Evolutionary conservation across 1,140 invertebrate genomes (phyloP), one percentile per base, ranked within the genome.

Genomic region (Liolophura sinensis): DNA sequence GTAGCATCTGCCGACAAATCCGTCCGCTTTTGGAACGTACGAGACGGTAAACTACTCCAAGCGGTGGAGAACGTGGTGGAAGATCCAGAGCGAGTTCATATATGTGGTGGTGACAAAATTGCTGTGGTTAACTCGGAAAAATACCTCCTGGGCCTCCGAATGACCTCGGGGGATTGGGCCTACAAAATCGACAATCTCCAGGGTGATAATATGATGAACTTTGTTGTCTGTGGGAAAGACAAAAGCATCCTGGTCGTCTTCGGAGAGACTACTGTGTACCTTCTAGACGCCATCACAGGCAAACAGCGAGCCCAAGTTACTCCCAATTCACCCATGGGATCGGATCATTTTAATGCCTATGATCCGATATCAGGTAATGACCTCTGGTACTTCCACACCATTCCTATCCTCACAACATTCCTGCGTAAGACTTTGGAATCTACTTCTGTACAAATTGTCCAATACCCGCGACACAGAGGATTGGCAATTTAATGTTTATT

Each of bases 11-110:
- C 31, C 16, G 69, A 70, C 49, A 54, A 56, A 15, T 64, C 59
- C 6, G 60, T 76, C 16, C 69, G 66, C 61, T 62, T 72, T 12
- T 69, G 69, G 65, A 65, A 69, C 57, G 48, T 73, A 0, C 48
- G 1, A 14, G 52, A 68, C 54, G 72, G 74, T 15, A 67, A 69
- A 52, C 57, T 67, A n/a, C 48, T 71, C 14, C 62, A 64, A 18
- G 64, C 60, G 14, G 69, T 65, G 48, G 72, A 73, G 57, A 65
- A 60, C 24, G 48, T 71, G 0, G 67, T 62, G n/a, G 27, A 54
- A 46, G 69, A 76, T 48, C 70, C 67, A 0, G 61, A 64, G 20
- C 58, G 69, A 7, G 67, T 74, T 18, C 62, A 24, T 18, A 69
- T 72, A 40, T 70, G 67, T 16, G 59, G 64, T 46, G 64, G 73